Evolutionary conservation across 2,797 vertebrate species (phyloP).

Genomic region (Prunella strophiata): DNA sequence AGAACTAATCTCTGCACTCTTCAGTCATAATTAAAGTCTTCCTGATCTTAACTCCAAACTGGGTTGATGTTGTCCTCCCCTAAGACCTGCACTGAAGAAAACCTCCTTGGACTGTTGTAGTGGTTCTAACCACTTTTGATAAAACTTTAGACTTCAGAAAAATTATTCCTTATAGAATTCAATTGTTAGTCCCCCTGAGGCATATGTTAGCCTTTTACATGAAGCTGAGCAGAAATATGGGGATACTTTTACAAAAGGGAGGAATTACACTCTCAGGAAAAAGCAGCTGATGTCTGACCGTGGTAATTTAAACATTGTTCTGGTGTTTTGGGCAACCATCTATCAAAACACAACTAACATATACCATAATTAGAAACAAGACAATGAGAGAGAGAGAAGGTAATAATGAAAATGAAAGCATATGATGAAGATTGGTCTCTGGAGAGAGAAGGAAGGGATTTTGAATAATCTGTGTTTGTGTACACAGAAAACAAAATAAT

Average conservation of each 20-base stretch:
- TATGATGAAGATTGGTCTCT: not conserved
- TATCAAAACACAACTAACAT: constrained; percentile 7
- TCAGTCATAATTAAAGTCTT: not conserved
- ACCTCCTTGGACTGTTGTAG: not conserved
- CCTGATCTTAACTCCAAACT: not conserved
- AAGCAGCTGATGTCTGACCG: constrained; percentile 2
- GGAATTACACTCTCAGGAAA: not conserved
- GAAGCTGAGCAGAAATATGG: not conserved
- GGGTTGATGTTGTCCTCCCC: fast-evolving
- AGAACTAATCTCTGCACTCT: not conserved
- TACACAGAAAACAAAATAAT: not conserved
- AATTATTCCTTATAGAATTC: not conserved
- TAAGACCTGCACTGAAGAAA: not conserved
- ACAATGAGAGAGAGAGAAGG: not conserved
- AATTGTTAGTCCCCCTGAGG: not conserved
- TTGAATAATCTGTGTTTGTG: not conserved
- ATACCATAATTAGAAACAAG: constrained; percentile 7
- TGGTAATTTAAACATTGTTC: not conserved
- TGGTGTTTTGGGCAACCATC: not conserved
- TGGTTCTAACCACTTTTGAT: not conserved
- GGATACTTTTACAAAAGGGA: not conserved
- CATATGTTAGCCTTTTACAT: not conserved
- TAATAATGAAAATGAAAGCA: not conserved
- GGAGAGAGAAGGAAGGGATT: not conserved
- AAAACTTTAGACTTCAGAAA: not conserved